Evolutionary conservation across 1,140 invertebrate genomes (phyloP), one percentile per base, ranked within the genome.

Genomic region (Eumaeus atala): DNA sequence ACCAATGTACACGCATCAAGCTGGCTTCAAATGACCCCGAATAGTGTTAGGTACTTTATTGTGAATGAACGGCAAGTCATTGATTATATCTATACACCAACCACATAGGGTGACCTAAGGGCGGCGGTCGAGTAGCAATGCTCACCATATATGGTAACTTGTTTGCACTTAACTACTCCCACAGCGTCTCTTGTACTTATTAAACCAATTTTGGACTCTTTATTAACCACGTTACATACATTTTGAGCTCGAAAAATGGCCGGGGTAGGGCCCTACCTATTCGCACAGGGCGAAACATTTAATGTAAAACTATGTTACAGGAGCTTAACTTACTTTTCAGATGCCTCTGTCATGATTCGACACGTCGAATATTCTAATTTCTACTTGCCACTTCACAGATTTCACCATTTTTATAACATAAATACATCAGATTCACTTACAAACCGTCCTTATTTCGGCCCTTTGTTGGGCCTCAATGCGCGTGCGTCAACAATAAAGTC

Each of bases 271-370:
- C 77, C 82, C 81, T 84, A 73, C 80, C 81, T 86, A 75, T 58
- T 62, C 59, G 66, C 60, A 62, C 65, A 79, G 76, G 78, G 73
- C 82, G 75, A 78, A 78, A 70, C 69, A 70, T 52, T 55, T 67
- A 58, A 57, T 63, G 61, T 65, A 67, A 80, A 70, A 62, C 44
- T 79, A 67, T 74, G 67, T 70, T 65, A 66, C 48, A 63, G 37
- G 58, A 61, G 60, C 63, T 54, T 51, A 51, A 90, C 91, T 92
- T 89, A 92, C 91, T 92, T 91, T 89, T 92, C 91, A 92, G 90
- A 91, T 90, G 89, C 89, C 89, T 92, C 91, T 90, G 91, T 92
- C 91, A 92, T 92, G 91, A 88, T 92, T 92, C 87, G 90, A 91
- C 82, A 90, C 90, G 87, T 89, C 87, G 88, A 91, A 91, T 90